Percentiles rank a stretch among this genome's conserved stretches.
phyloP scores from a whole-genome alignment of 1,140 invertebrate genomes.

The Thaumatotibia leucotreta region DNA sequence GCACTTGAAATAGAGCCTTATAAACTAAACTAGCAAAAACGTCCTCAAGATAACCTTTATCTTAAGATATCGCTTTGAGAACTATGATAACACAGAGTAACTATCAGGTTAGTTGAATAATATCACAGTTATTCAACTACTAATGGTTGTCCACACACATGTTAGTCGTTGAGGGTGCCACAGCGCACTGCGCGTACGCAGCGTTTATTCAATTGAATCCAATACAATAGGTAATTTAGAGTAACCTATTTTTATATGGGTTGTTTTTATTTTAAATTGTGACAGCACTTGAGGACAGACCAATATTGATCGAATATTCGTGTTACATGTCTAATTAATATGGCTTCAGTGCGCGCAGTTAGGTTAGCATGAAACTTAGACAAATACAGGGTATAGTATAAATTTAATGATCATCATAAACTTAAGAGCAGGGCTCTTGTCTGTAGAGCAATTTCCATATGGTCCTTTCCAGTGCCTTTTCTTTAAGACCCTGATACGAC shows the following conservation, averaged over 20 bases:
- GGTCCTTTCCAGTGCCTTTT: no score
- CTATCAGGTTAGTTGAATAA: not conserved
- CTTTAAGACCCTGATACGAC: no score
- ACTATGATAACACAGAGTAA: not conserved
- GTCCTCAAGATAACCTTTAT: not conserved
- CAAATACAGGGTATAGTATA: no score
- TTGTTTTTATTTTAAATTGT: not conserved
- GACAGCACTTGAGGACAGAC: not conserved
- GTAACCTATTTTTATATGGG: constrained; percentile 10
- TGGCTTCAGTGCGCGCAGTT: no score
- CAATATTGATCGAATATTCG: not conserved
- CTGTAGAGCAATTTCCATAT: no score
- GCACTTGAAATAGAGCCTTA: not conserved
- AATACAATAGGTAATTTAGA: constrained; percentile 54
- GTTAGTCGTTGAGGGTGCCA: constrained; percentile 18
- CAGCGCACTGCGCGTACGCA: constrained; percentile 17
- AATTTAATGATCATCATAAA: no score
- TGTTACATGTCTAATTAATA: not conserved
- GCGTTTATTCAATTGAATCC: constrained; percentile 44
- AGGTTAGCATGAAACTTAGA: no score
- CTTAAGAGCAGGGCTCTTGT: no score
- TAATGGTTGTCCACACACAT: constrained; percentile 17
- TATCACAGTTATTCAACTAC: not conserved
- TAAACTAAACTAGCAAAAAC: not conserved
- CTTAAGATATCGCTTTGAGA: not conserved